Evolutionary conservation across 2,888 invertebrate genomes (phyloP).

Genomic region (Subacronicta megacephala): DNA sequence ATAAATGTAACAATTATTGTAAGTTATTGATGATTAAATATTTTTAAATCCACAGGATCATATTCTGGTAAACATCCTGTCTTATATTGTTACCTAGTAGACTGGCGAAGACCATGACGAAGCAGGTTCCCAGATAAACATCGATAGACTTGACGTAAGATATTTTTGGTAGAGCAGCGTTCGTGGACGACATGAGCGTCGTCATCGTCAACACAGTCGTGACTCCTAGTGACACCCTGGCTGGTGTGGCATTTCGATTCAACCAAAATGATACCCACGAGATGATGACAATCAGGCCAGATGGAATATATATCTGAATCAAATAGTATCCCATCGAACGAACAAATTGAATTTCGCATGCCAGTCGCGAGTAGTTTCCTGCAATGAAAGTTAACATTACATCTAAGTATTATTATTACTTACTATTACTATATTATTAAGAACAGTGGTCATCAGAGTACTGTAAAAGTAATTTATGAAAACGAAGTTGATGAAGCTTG

Average conservation of each 20-base stretch:
- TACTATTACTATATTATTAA: no score
- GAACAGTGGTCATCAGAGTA: slow-evolving; percentile 11
- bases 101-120: slow-evolving; percentile 99
- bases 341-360: slow-evolving; percentile 98
- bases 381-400: slow-evolving; percentile 61
- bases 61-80: slow-evolving; percentile 27
- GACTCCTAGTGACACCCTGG: slow-evolving; percentile 97
- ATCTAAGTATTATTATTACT: slow-evolving; percentile 8
- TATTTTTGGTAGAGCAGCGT: slow-evolving; percentile 98
- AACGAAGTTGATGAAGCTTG: no score
- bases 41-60: background rate
- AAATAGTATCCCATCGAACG: slow-evolving; percentile 99
- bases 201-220: slow-evolving; percentile 99
- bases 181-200: slow-evolving; percentile 98
- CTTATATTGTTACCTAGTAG: slow-evolving; percentile 92
- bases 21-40: no score
- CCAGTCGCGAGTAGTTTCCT: slow-evolving; percentile 99
- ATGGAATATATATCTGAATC: slow-evolving; percentile 99
- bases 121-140: slow-evolving; percentile 98
- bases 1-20: no score
- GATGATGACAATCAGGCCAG: slow-evolving; percentile 98
- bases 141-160: slow-evolving; percentile 99
- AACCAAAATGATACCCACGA: slow-evolving; percentile 99
- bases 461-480: slow-evolving; percentile 10
- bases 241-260: slow-evolving; percentile 98